A percentile compares a stretch with the other conserved stretches of the same genome.
phyloP scores from a whole-genome alignment of 2,797 vertebrate species.

The Catharus ustulatus region DNA sequence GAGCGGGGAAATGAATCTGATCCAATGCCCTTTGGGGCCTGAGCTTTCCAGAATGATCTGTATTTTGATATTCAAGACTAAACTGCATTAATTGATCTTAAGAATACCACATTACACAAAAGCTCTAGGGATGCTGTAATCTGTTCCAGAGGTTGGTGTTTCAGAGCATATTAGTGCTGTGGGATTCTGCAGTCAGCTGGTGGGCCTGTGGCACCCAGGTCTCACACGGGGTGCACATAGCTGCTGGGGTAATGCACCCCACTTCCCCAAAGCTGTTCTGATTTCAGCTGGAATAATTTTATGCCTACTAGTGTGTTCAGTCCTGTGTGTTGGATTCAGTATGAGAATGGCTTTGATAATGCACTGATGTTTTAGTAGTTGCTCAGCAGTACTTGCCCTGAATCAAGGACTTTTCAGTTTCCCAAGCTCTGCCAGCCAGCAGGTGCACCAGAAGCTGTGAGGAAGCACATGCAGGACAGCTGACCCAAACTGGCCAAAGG shows the following conservation, averaged over 20 bases:
- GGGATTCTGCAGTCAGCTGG: neutral
- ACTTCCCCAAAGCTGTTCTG: neutral
- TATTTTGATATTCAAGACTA: neutral
- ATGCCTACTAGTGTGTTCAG: neutral
- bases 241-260: neutral
- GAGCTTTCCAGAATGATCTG: neutral
- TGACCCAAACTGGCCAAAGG: neutral
- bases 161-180: neutral
- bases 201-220: neutral
- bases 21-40: neutral
- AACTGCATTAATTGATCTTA: neutral
- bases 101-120: neutral
- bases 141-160: neutral
- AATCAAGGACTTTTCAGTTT: neutral
- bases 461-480: neutral
- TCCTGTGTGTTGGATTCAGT: neutral
- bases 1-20: neutral
- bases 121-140: neutral
- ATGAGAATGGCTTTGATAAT: neutral
- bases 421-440: accelerated
- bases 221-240: accelerated
- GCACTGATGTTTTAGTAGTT: neutral
- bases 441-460: neutral
- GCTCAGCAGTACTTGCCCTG: neutral
- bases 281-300: neutral